phyloP scores from a whole-genome alignment of 2,888 invertebrate species.

The Notodonta dromedarius region DNA sequence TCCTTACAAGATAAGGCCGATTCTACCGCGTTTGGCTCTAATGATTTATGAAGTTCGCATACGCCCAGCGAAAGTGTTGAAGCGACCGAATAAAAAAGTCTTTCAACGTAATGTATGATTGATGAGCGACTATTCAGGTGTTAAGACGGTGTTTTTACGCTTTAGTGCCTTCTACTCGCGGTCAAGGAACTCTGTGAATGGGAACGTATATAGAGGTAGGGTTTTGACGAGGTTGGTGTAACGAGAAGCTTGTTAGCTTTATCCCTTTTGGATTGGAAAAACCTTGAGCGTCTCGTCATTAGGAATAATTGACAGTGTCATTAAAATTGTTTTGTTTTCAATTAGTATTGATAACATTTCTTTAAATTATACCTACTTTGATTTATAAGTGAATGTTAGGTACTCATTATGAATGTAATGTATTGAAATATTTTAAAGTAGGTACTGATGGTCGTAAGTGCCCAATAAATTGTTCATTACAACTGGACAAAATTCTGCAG shows the following conservation, averaged over 20 bases:
- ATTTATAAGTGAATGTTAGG: too few species aligned
- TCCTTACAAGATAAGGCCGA: not conserved
- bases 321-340: too few species aligned
- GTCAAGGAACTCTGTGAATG: constrained; percentile 45
- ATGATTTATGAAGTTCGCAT: constrained; percentile 8
- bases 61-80: not conserved
- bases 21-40: not conserved
- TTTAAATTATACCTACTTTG: too few species aligned
- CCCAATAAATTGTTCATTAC: not conserved
- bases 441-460: not conserved
- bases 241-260: not conserved
- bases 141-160: constrained; percentile 48
- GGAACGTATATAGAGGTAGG: constrained; percentile 3
- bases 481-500: not conserved
- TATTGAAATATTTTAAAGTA: not conserved
- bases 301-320: not conserved
- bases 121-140: constrained; percentile 66
- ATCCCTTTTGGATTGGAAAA: not conserved
- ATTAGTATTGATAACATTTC: too few species aligned
- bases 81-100: constrained; percentile 21
- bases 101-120: constrained; percentile 65
- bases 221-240: not conserved
- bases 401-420: too few species aligned
- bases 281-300: too few species aligned
- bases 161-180: constrained; percentile 44